Evolutionary conservation across 2,797 vertebrate genomes (phyloP).

Genomic region (Enteromius mattozi): DNA sequence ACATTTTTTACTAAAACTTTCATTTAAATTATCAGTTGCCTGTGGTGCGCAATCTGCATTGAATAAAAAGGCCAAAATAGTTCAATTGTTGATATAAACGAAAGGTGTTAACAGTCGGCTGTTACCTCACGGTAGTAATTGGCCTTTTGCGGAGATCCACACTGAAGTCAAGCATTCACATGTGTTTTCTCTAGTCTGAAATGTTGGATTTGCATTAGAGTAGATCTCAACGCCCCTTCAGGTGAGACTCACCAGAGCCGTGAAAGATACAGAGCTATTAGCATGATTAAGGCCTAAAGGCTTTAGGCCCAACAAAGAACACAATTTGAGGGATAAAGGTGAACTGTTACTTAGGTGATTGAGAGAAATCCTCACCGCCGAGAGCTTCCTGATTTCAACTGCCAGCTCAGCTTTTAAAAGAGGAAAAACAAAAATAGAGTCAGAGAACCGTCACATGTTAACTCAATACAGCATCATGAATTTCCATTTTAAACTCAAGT

Average conservation of each 20-base stretch:
- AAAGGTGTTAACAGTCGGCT: slow-evolving; percentile 14
- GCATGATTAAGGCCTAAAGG: slow-evolving; percentile 41
- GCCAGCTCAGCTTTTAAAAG: slow-evolving; percentile 35
- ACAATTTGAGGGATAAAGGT: slow-evolving; percentile 19
- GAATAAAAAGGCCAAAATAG: background rate
- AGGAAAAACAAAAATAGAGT: slow-evolving; percentile 41
- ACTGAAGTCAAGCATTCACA: slow-evolving; percentile 16
- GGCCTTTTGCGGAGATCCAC: slow-evolving; percentile 4
- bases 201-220: slow-evolving; percentile 52
- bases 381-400: slow-evolving; percentile 35
- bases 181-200: slow-evolving; percentile 36
- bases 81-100: slow-evolving; percentile 8
- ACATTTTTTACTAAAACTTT: background rate
- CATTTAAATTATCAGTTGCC: background rate
- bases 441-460: slow-evolving; percentile 17
- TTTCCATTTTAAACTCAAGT: slow-evolving; percentile 19
- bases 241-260: slow-evolving; percentile 17
- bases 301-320: slow-evolving; percentile 2
- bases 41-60: background rate
- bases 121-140: background rate
- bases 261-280: slow-evolving; percentile 25
- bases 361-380: slow-evolving; percentile 6
- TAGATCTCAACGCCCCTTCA: slow-evolving; percentile 19
- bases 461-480: background rate
- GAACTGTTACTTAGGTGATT: slow-evolving; percentile 40